Evolutionary conservation across 2,888 invertebrate species (phyloP), one percentile per base, ranked within the genome.

Genomic region (Sussaba pulchella): DNA sequence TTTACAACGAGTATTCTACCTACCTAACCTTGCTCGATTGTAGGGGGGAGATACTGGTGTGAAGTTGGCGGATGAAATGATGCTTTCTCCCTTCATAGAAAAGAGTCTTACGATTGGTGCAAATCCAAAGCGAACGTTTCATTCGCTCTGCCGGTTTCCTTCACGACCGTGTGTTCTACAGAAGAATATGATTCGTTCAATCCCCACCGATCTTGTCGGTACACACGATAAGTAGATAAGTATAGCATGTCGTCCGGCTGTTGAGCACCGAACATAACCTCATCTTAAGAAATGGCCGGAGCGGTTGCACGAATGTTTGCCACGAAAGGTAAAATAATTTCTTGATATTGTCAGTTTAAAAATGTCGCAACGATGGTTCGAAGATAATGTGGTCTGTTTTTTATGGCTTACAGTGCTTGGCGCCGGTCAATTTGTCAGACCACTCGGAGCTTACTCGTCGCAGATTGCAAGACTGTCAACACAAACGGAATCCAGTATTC

Each of bases 281-380:
- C 50, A 24, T 31, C n/a, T 19, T n/a, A 31, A 47, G 84, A 83
- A 78, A 87, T 87, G 87, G 85, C 86, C 52, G 81, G 83, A 52
- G 79, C 81, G 41, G 84, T 86, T 6, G 83, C 84, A n/a, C 83
- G 81, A 69, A 52, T 84, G 31, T 82, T 85, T 61, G 69, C 73
- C 43, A 84, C 75, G 52, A 86, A 85, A 82, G 61, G 86, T 87
- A 83, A 74, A 54, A 64, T 31, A 31, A 54, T 45, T 64, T 12
- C 24, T 17, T n/a, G 19, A 14, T 2, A 50, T 69, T 52, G 21
- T 52, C 8, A 21, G 17, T n/a, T 31, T 57, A 9, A 24, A 45
- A 26, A 36, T 43, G 64, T 50, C 9, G 43, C n/a, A 36, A n/a
- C 0, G 19, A 14, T 47, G 31, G 2, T 10, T 54, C 36, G 9